Conservation (phyloP, 2,888 invertebrate genomes). For the Iselma pallidipennis region DNA sequence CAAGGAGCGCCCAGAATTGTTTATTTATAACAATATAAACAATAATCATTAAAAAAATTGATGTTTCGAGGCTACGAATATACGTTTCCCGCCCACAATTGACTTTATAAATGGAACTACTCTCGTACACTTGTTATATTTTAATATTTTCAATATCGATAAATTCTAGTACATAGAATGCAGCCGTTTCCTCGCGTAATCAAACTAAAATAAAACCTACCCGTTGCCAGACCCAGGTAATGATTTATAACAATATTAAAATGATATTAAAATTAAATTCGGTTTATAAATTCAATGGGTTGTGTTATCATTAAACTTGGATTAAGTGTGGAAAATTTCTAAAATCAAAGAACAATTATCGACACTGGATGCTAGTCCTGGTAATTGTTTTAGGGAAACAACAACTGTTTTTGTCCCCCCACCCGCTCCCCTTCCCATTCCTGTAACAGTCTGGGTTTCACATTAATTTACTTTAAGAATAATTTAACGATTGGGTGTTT, state of each 20-base stretch:
- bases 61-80: too few relatives aligned
- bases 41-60: too few relatives aligned
- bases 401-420: neutral
- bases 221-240: slow-evolving; percentile 17
- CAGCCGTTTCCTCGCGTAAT: too few relatives aligned
- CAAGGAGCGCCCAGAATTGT: too few relatives aligned
- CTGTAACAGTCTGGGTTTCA: neutral
- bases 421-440: too few relatives aligned
- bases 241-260: slow-evolving; percentile 21
- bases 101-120: too few relatives aligned
- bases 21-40: too few relatives aligned
- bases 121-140: too few relatives aligned
- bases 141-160: too few relatives aligned
- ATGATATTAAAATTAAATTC: slow-evolving; percentile 24
- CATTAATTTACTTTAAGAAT: neutral
- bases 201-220: slow-evolving; percentile 20
- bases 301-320: slow-evolving; percentile 21
- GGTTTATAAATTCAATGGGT: neutral
- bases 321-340: slow-evolving; percentile 19
- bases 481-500: neutral
- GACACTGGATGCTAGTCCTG: slow-evolving; percentile 18
- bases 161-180: too few relatives aligned
- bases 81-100: too few relatives aligned
- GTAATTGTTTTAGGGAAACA: slow-evolving; percentile 3
- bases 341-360: slow-evolving; percentile 29